Evolutionary conservation across 92 coral and sea anemone genomes (phyloP), one percentile per base, ranked within the genome.

Genomic region (Umimayanthus kanabou): DNA sequence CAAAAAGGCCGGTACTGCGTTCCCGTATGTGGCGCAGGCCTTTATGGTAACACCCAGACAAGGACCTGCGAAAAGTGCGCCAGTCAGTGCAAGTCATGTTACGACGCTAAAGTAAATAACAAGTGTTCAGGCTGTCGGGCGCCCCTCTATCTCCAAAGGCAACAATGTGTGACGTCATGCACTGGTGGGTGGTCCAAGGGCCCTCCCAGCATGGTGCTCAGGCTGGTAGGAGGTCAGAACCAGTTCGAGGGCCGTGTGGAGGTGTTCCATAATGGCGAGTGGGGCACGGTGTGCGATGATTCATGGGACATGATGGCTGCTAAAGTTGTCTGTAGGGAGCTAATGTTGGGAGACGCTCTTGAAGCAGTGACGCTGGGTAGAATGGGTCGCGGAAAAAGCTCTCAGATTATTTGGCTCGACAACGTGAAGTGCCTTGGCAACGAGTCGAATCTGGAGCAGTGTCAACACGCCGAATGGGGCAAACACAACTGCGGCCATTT

Each of bases 271-370:
- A 75, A 89, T 61, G 91, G 88, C 71, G 81, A 85, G 23, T 95
- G 98, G 98, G 98, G 98, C 26, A 95, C 98, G 29, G 83, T 95
- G 72, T 95, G 98, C 77, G 98, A 95, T 28, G 98, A 95, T 76
- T 90, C 88, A 10, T 94, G 96, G 96, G 94, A 93, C 88, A 95
- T 91, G 37, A 91, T 88, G 43, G 94, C 91, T 67, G 98, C 98
- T 9, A 84, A 80, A 20, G 98, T 93, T 50, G 89, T 93, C 28
- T 95, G 98, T 49, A 85, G 93, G 55, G 98, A 95, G 87, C 80
- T 95, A 77, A 88, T 93, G 96, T 77, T 95, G 14, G 98, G 98
- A 39, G 87, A 90, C 47, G 98, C 98, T 13, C 55, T 76, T 16
- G 93, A 88, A 75, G 96, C 96, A 1, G 94, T 95, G 6, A 84